Percentiles rank a stretch among this genome's conserved stretches.
These are phyloP conservation scores for Chascanopsetta lugubris DNA, from an alignment of 2,113 vertebrate species.

Conservation along the genomic window DNA sequence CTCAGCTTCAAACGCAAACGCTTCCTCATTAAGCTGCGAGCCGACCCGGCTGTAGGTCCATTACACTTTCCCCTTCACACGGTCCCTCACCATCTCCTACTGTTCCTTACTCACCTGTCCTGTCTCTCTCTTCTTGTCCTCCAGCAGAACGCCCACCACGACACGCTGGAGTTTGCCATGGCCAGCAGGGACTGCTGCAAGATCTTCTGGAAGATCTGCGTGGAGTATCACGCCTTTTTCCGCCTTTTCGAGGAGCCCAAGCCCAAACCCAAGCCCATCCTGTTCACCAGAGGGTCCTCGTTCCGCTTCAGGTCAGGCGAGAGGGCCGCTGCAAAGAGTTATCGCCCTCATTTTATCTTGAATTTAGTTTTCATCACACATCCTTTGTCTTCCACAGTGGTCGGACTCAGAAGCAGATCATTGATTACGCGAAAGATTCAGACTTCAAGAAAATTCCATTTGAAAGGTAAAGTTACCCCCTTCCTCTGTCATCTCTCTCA, in stretches of 20 bases:
- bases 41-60: conserved; percentile 89
- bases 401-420: conserved; percentile 96
- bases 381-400: conserved; percentile 80
- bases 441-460: conserved; percentile 94
- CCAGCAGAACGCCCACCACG: conserved; percentile 89
- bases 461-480: conserved; percentile 86
- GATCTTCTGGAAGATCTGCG: conserved; percentile 97
- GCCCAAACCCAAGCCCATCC: conserved; percentile 92
- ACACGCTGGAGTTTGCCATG: conserved; percentile 96
- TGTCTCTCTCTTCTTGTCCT: neutral
- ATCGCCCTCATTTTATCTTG: rapidly evolving
- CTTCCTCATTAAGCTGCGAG: conserved; percentile 94
- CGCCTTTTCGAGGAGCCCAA: conserved; percentile 96
- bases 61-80: neutral
- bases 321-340: neutral
- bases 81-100: neutral
- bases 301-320: conserved; percentile 91
- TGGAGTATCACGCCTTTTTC: conserved; percentile 97
- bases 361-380: neutral
- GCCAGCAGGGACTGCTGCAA: conserved; percentile 94
- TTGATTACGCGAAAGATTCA: conserved; percentile 93
- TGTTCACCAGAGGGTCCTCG: conserved; percentile 94
- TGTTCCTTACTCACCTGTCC: neutral
- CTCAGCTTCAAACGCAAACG: conserved; percentile 96
- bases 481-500: neutral